Base-by-base conservation (phyloP, 2,797 vertebrate genomes). In the Chiloscyllium punctatum region DNA sequence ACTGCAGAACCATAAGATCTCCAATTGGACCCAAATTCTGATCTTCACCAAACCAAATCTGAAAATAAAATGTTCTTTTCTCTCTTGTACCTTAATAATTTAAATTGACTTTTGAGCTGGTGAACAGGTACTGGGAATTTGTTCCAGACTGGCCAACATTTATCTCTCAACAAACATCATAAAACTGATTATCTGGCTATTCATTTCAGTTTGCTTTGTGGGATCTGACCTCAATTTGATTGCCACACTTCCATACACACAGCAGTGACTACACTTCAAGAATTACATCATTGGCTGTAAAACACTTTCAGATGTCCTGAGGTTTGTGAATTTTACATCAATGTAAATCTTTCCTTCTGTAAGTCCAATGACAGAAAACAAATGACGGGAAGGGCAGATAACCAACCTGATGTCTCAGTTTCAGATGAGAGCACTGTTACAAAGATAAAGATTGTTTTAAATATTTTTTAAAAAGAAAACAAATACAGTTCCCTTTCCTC, bases 371-470 rank as follows among this genome's bases (percentile, higher is more conserved):
- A 37, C 33, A 68, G 69, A 69, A 68, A 42, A 51, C 48, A 77
- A 53, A 77, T 48, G 30, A 95, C 77, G 30, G 48, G 42, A 72
- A 95, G 94, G 94, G 72, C 11, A 51, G 94, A 74, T 77, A 51
- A 95, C 48, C 27, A 74, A 53, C 69, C 48, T 74, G 53, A n/a
- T 77, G 94, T 51, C 30, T 51, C 94, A 33, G 71, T 74, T 15
- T 94, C 27, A 33, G 48, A 72, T 48, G n/a, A 68, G n/a, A 23
- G 68, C 37, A 71, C 25, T 27, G 15, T 57, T 95, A 74, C 71
- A 95, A 95, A 95, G 94, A 57, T 77, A 72, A 51, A 72, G 92
- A 25, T 33, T 18, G 48, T 77, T 77, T 77, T 51, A 95, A 95
- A 53, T 77, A 74, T 77, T 94, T 74, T 33, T 94, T 27, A 18